Conservation (phyloP, 2,113 vertebrate species). For the Clarias macrocephalus region DNA sequence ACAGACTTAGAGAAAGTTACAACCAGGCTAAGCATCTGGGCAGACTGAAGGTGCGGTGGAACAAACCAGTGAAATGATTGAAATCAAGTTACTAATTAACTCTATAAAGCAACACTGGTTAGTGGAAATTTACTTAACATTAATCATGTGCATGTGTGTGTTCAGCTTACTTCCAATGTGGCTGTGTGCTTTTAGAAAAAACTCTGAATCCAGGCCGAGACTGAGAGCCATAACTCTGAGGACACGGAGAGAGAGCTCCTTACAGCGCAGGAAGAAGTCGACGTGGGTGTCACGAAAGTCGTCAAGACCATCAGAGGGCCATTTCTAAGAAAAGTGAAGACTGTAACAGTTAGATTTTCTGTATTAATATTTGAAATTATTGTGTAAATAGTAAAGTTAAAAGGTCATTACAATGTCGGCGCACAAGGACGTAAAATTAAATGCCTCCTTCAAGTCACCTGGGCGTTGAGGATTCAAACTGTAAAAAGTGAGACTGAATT, state of each 20-base stretch:
- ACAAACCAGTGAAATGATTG: background rate
- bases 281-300: slow-evolving; percentile 60
- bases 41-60: background rate
- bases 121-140: background rate
- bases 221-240: slow-evolving; percentile 67
- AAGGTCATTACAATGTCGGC: slow-evolving; percentile 63
- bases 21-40: background rate
- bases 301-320: slow-evolving; percentile 58
- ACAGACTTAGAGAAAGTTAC: background rate
- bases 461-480: slow-evolving; percentile 58
- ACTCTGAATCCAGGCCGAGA: slow-evolving; percentile 62
- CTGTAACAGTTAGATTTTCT: background rate
- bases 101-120: background rate
- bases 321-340: slow-evolving; percentile 52
- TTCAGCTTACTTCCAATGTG: slow-evolving; percentile 66
- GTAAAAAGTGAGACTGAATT: slow-evolving; percentile 10
- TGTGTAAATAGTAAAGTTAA: background rate
- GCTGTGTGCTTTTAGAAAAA: slow-evolving; percentile 66
- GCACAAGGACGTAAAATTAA: slow-evolving; percentile 58
- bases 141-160: background rate
- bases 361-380: background rate
- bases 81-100: background rate
- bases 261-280: slow-evolving; percentile 61
- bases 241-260: slow-evolving; percentile 52
- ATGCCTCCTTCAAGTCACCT: slow-evolving; percentile 72